Percentiles rank a stretch among this genome's conserved stretches.
phyloP scores from a whole-genome alignment of 2,888 invertebrate genomes.

The Timema podura region DNA sequence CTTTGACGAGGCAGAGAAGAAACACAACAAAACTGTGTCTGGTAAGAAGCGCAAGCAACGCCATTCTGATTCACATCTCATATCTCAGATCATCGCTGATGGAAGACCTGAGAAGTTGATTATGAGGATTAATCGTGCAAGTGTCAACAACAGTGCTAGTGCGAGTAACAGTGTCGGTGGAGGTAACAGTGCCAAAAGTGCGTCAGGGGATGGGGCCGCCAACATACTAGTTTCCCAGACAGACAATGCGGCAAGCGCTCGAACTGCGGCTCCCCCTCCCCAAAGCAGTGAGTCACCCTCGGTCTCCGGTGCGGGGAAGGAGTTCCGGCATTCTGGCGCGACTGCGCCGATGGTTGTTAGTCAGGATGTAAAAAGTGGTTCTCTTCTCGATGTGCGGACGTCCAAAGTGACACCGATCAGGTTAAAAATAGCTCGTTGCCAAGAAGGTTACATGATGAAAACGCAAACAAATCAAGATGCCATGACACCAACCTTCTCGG shows the following conservation, averaged over 20 bases:
- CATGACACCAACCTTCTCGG: conserved; percentile 9
- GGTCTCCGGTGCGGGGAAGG: conserved; percentile 15
- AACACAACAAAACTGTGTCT: conserved; percentile 43
- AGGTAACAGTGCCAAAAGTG: conserved; percentile 12
- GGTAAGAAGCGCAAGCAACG: conserved; percentile 51
- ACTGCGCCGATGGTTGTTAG: conserved; percentile 23
- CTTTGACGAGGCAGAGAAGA: conserved; percentile 66
- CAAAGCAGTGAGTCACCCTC: conserved; percentile 20
- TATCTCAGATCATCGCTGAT: conserved; percentile 28
- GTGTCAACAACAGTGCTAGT: conserved; percentile 48
- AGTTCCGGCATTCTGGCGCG: background rate
- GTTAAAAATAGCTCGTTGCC: conserved; percentile 76
- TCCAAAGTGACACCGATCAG: conserved; percentile 74
- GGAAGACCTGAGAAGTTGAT: conserved; percentile 67
- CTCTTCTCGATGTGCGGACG: conserved; percentile 56
- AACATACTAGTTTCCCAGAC: no score
- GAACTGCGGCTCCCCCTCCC: conserved; percentile 27
- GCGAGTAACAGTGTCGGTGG: conserved; percentile 37
- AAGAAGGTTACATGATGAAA: conserved; percentile 63
- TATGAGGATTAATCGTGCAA: conserved; percentile 57
- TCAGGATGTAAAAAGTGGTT: conserved; percentile 36
- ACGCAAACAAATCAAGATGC: conserved; percentile 31
- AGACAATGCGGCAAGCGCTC: conserved; percentile 30
- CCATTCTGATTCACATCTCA: conserved; percentile 36
- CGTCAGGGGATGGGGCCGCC: conserved; percentile 26